Evolutionary conservation across 2,113 vertebrate genomes (phyloP), one percentile per base, ranked within the genome.

Genomic region (Aegotheles bennettii): DNA sequence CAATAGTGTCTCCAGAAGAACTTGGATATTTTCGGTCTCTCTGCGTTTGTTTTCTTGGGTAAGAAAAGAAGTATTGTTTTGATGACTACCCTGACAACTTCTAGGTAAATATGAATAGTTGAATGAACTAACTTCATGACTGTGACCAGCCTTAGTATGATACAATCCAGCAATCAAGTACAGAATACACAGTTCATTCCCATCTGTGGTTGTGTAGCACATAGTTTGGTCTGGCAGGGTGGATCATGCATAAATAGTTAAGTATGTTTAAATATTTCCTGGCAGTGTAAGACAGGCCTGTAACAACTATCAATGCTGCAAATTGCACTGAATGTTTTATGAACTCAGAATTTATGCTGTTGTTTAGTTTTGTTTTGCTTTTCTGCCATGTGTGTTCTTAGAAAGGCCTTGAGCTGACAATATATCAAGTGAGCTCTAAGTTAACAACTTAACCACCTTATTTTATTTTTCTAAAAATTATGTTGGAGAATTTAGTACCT

Each of bases 391-490:
- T 67, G n/a, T 90, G 94, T 96, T 84, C 88, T 82, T 87, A 90
- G 87, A 74, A 94, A 63, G 81, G 71, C 94, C 90, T 96, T 4
- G 5, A 94, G 95, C 91, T 84, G 91, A 86, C 31, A 45, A 65
- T 95, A 82, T 82, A 94, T 95, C 96, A 95, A 81, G 51, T 2
- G 23, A 89, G 33, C 63, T 93, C 89, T 40, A 54, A 77, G 78
- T 93, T 95, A 97, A 88, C 54, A 94, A 93, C 31, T 94, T 96
- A 88, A 90, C 65, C 95, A 84, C 87, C 73, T 84, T 77, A 87
- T 93, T 95, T 96, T 93, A 87, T 95, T 87, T 95, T 89, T 93
- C 65, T 88, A 76, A 87, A 89, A 94, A 91, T 91, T 90, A 78
- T 35, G 60, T 56, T 94, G 87, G 80, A 77, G 80, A 89, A 92